Conservation (phyloP, 2,888 invertebrate species). For the Lymantria dispar region DNA sequence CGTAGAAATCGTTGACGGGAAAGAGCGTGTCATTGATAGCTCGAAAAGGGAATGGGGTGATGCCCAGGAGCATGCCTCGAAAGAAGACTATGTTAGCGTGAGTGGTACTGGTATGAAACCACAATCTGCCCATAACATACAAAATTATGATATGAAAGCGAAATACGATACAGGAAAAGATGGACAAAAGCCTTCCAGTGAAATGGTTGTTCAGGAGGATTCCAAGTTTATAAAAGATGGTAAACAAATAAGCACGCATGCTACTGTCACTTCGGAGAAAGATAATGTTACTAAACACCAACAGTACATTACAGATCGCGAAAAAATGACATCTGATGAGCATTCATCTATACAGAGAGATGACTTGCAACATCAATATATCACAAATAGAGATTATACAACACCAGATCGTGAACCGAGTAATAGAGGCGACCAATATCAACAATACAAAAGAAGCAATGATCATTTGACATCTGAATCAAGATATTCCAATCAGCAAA, state of each 20-base stretch:
- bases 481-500: constrained; percentile 1
- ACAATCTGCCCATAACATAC: constrained; percentile 77
- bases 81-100: constrained; percentile 78
- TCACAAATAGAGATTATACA: constrained; percentile 43
- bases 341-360: constrained; percentile 13
- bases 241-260: constrained; percentile 63
- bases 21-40: constrained; percentile 83
- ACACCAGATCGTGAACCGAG: constrained; percentile 4
- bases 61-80: constrained; percentile 66
- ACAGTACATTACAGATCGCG: constrained; percentile 55
- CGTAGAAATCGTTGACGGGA: constrained; percentile 85
- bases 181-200: constrained; percentile 69
- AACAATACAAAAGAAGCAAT: constrained; percentile 14
- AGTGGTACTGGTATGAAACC: constrained; percentile 83
- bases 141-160: constrained; percentile 78
- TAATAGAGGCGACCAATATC: constrained; percentile 4
- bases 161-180: constrained; percentile 82
- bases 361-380: constrained; percentile 42
- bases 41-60: constrained; percentile 83
- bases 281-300: constrained; percentile 60
- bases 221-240: constrained; percentile 70
- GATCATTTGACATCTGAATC: constrained; percentile 18
- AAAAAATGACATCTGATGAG: constrained; percentile 43
- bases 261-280: constrained; percentile 65
- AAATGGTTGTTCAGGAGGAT: constrained; percentile 62